Base-by-base conservation (phyloP, 2,888 invertebrate genomes). In the Gandaritis pyraliata region DNA sequence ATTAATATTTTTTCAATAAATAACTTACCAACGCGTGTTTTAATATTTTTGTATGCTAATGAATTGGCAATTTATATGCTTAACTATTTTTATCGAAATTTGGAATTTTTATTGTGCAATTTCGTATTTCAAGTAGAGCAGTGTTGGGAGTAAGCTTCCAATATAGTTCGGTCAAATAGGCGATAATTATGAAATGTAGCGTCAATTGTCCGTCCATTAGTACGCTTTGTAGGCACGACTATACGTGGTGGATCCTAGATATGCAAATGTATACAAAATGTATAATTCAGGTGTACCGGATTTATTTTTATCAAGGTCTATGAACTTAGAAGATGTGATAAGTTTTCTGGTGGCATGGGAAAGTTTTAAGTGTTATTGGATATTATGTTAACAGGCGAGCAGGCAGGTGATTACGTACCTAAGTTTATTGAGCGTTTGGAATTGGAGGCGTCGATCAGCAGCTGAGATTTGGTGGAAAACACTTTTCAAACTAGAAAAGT, bases 181-280 rank as follows among this genome's bases (percentile, higher is more conserved):
- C 86, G 86, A 90, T 91, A 88, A 90, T 90, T 90, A 90, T 90
- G 90, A 90, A 86, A 87, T 90, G 85, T 87, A 80, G 82, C 83
- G 81, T 82, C 87, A 85, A 90, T 88, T 90, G 89, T 89, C 85
- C 84, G 78, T 73, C 86, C 84, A 88, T 90, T 89, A 88, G 81
- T 71, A 81, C 81, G 89, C 88, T 89, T 88, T 88, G 88, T 87
- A 79, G 81, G 79, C 75, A 72, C 71, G 72, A 64, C 68, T 75
- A 75, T 80, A 81, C 78, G 82, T 82, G 81, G 73, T 62, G 58
- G 75, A 71, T 55, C 30, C 82, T 77, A 82, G 87, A 86, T 87
- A 87, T 87, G 86, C 84, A 83, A 87, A 87, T 87, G 81, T 81
- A 75, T 73, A 64, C 48, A 45, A 48, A 41, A 43, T 70, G 68